A percentile compares a stretch with the other conserved stretches of the same genome.
These are phyloP conservation scores for Heliconius charithonia DNA, from an alignment of 2,888 invertebrate genomes.

Conservation along the genomic window DNA sequence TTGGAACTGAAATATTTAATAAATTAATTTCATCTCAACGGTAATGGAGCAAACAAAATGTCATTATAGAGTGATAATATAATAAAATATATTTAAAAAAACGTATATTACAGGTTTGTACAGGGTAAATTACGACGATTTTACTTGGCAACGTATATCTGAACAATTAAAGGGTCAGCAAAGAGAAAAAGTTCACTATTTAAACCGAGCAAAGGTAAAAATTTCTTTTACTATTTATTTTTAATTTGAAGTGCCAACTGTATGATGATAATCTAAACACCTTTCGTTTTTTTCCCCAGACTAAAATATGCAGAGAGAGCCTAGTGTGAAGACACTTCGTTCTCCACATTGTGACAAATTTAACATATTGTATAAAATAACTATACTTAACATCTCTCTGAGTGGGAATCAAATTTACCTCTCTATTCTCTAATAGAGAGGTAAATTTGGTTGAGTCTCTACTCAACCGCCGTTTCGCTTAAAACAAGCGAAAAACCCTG, in stretches of 20 bases:
- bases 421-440: too few relatives aligned
- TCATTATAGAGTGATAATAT: neutral
- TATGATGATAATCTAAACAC: neutral
- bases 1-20: too few relatives aligned
- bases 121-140: constrained; percentile 86
- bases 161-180: constrained; percentile 69
- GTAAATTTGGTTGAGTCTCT: too few relatives aligned
- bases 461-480: too few relatives aligned
- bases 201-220: constrained; percentile 89
- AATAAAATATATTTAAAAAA: neutral
- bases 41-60: too few relatives aligned
- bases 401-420: too few relatives aligned
- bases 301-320: neutral
- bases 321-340: neutral
- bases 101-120: constrained; percentile 82
- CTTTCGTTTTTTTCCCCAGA: neutral
- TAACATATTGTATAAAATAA: too few relatives aligned
- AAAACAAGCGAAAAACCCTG: too few relatives aligned
- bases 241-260: too few relatives aligned
- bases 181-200: constrained; percentile 81
- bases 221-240: neutral
- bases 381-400: too few relatives aligned
- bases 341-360: neutral
- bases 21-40: too few relatives aligned
- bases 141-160: constrained; percentile 80